phyloP scores from a whole-genome alignment of 1,140 invertebrate genomes.

The Harlomillsia oculata region DNA sequence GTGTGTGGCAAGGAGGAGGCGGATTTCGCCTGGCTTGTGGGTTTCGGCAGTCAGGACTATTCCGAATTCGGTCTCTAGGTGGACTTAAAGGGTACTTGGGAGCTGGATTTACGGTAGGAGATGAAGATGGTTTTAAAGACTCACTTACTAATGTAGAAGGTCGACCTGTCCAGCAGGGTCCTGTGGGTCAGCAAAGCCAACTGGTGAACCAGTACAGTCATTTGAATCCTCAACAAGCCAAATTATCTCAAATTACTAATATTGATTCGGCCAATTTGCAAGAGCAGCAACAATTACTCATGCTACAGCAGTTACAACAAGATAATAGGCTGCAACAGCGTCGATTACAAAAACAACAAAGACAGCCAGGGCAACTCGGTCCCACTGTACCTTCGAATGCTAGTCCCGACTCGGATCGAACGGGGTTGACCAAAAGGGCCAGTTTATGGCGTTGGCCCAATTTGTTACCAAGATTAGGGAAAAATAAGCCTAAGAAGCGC shows the following conservation, averaged over 20 bases:
- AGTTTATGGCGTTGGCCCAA: constrained; percentile 21
- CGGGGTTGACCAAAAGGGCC: constrained; percentile 12
- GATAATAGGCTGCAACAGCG: not conserved
- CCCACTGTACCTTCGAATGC: constrained; percentile 1
- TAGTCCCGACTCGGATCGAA: not conserved
- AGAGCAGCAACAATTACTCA: not conserved
- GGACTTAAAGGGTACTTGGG: constrained; percentile 54
- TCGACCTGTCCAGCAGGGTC: not conserved
- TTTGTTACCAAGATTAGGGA: not conserved
- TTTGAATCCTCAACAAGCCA: not conserved
- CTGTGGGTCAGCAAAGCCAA: constrained; percentile 8
- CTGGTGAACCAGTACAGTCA: constrained; percentile 3
- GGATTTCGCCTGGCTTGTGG: constrained; percentile 77
- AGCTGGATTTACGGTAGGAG: constrained; percentile 33
- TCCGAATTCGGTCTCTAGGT: constrained; percentile 76
- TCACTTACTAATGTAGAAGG: constrained; percentile 34
- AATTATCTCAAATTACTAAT: not conserved
- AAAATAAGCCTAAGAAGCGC: not conserved
- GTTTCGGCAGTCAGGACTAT: constrained; percentile 79
- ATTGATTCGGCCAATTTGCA: not conserved
- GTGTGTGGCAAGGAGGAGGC: constrained; percentile 76
- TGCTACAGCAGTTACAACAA: constrained; percentile 11
- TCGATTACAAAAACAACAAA: constrained; percentile 1
- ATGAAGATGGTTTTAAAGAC: constrained; percentile 35
- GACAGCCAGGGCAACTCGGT: constrained; percentile 5